A percentile compares a stretch with the other conserved stretches of the same genome.
These are phyloP conservation scores for Camptogramma bilineatum DNA, from an alignment of 2,888 invertebrate genomes.

Conservation along the genomic window DNA sequence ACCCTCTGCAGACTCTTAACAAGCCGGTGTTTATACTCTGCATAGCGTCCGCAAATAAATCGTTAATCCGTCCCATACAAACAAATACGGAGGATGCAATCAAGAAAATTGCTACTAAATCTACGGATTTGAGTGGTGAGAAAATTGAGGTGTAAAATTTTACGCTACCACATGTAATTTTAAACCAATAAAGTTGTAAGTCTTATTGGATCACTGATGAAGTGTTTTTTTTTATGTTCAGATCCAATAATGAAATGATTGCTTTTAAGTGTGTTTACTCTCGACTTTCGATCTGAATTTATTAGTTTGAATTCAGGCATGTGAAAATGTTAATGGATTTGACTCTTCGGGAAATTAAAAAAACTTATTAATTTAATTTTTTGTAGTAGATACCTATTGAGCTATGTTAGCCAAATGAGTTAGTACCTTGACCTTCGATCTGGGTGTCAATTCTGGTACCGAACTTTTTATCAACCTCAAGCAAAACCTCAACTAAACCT, in stretches of 20 bases:
- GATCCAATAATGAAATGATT: background rate
- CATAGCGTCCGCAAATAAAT: constrained; percentile 1
- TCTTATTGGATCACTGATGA: constrained; percentile 14
- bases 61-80: constrained; percentile 13
- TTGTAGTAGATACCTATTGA: too few relatives aligned
- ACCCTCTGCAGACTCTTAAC: background rate
- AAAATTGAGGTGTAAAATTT: constrained; percentile 57
- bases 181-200: constrained; percentile 50
- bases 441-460: too few relatives aligned
- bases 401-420: too few relatives aligned
- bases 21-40: background rate
- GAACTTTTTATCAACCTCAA: too few relatives aligned
- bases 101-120: constrained; percentile 57
- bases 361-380: too few relatives aligned
- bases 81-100: constrained; percentile 44
- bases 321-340: too few relatives aligned
- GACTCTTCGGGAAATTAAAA: too few relatives aligned
- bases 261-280: background rate
- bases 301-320: background rate
- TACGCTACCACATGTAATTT: constrained; percentile 54
- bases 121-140: constrained; percentile 55
- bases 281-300: background rate
- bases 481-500: too few relatives aligned
- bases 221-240: background rate
- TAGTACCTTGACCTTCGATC: too few relatives aligned